Evolutionary conservation across 2,113 vertebrate species (phyloP), one percentile per base, ranked within the genome.

Genomic region (Clinocottus analis): DNA sequence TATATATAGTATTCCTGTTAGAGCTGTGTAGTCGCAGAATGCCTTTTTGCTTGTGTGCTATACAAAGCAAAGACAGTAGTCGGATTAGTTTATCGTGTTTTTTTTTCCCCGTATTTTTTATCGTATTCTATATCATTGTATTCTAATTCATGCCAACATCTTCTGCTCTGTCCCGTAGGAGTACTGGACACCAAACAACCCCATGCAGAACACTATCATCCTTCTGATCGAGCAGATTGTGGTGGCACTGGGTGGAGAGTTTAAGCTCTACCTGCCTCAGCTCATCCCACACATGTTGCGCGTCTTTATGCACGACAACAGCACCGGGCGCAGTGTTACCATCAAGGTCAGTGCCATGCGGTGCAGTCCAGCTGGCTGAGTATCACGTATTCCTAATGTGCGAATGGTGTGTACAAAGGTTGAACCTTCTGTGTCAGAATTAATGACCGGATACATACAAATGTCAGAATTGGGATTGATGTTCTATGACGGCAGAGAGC

Each of bases 121-220:
- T n/a, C n/a, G 74, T 27, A 16, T 3, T 56, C 2, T 2, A 7
- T 21, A 5, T 74, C 27, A 49, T 64, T 5, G 16, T 45, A 5
- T 47, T 69, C 0, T 25, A 56, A 47, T 62, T 13, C 16, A 66
- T 47, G 13, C 2, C n/a, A 55, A 27, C 12, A 33, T 71, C 6
- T 63, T 43, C 2, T 75, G 16, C 14, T 69, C 43, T 82, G 29
- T 76, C 33, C 45, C 80, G 12, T 79, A 99, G 97, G 98, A 99
- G 86, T 99, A 99, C 91, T 99, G 98, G 98, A 98, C 98, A 27
- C 97, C 98, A 79, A 99, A 99, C 93, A 99, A 98, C 79, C 98
- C 98, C 5, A 99, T 99, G 89, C 98, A 99, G 94, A 99, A 98
- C 94, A 99, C 98, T 0, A 99, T 99, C 83, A 99, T 99, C 86